These are phyloP conservation scores for Molanna angustata DNA, from an alignment of 2,888 invertebrate species.

Conservation along the genomic window DNA sequence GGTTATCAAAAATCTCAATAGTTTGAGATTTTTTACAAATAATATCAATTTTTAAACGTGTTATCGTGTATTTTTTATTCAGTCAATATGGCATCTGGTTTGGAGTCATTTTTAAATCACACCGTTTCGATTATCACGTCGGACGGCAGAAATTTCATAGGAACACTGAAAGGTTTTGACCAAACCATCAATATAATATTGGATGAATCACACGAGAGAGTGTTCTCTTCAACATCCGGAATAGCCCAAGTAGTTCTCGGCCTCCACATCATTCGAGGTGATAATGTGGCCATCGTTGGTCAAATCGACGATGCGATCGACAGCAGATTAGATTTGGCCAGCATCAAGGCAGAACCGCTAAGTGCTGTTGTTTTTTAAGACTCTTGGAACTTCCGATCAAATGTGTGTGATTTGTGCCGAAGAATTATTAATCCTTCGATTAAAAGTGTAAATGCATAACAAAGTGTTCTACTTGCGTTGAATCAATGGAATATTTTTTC, in stretches of 20 bases:
- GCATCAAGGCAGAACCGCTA: slow-evolving; percentile 80
- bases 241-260: slow-evolving; percentile 96
- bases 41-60: no score
- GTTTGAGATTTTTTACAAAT: no score
- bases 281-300: slow-evolving; percentile 92
- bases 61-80: no score
- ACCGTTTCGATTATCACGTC: slow-evolving; percentile 94
- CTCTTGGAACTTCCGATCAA: no score
- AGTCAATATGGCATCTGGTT: slow-evolving; percentile 75
- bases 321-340: slow-evolving; percentile 73
- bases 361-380: slow-evolving; percentile 59
- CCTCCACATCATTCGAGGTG: slow-evolving; percentile 95
- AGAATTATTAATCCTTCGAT: background rate
- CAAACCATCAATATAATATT: slow-evolving; percentile 98
- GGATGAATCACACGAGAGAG: slow-evolving; percentile 97
- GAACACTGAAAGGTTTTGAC: slow-evolving; percentile 96
- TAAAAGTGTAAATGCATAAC: no score
- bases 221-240: slow-evolving; percentile 90
- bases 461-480: no score
- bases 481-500: no score
- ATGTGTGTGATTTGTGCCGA: no score
- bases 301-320: slow-evolving; percentile 82
- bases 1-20: no score
- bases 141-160: slow-evolving; percentile 95
- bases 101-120: slow-evolving; percentile 86